Percentiles rank a stretch among this genome's conserved stretches.
Evolutionary conservation across 1,140 invertebrate species (phyloP).

Genomic region (Leptonema lineaticorne): DNA sequence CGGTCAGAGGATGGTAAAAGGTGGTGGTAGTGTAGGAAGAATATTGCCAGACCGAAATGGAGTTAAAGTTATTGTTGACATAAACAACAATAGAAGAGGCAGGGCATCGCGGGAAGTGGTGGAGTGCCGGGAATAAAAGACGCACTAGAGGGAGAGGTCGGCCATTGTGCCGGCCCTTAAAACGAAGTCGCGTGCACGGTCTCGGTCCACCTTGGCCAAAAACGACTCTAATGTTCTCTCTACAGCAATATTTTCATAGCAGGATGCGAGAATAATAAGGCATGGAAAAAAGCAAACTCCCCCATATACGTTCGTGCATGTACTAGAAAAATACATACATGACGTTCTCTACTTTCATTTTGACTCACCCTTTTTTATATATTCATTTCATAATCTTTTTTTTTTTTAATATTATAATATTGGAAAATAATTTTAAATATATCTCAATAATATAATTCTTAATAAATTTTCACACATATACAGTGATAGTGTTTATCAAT

Average conservation of each 20-base stretch:
- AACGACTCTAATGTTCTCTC: slow-evolving; percentile 23
- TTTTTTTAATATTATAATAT: too few species aligned
- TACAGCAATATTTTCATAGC: slow-evolving; percentile 25
- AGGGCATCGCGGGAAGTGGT: slow-evolving; percentile 37
- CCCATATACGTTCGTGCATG: background rate
- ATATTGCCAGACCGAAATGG: slow-evolving; percentile 41
- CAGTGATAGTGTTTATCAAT: too few species aligned
- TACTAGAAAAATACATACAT: too few species aligned
- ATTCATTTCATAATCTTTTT: too few species aligned
- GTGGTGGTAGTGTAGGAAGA: slow-evolving; percentile 20
- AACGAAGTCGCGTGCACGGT: slow-evolving; percentile 10
- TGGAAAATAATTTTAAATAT: too few species aligned
- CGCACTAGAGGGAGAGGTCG: slow-evolving; percentile 12
- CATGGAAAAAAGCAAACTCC: background rate
- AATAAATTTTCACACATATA: too few species aligned
- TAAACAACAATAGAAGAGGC: slow-evolving; percentile 43
- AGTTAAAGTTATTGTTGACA: slow-evolving; percentile 44
- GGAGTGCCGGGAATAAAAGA: slow-evolving; percentile 31
- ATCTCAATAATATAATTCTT: too few species aligned
- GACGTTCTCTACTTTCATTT: too few species aligned
- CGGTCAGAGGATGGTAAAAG: too few species aligned
- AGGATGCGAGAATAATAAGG: slow-evolving; percentile 15
- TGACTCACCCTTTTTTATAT: too few species aligned
- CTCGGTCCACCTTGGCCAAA: slow-evolving; percentile 21
- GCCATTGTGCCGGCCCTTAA: slow-evolving; percentile 30